These are phyloP conservation scores for Zaprionus tsacasi DNA, from an alignment of 1,140 invertebrate species.

Conservation along the genomic window DNA sequence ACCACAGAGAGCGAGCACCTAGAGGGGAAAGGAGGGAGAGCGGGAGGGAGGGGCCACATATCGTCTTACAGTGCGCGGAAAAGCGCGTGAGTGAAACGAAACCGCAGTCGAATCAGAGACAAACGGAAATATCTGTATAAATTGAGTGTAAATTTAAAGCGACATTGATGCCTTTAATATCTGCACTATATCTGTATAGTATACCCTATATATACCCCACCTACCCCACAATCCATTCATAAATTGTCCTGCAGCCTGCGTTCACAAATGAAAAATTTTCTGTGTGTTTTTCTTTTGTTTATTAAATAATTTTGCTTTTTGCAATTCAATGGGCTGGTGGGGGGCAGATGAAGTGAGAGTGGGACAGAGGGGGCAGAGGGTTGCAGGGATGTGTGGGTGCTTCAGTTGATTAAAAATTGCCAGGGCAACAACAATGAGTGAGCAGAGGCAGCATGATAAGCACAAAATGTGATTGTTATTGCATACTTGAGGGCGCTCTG, in stretches of 20 bases:
- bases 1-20: neutral
- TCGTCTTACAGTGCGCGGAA: neutral
- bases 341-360: neutral
- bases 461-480: constrained; percentile 69
- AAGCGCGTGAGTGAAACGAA: too few relatives aligned
- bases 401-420: constrained; percentile 52
- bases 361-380: neutral
- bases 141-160: too few relatives aligned
- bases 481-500: constrained; percentile 47
- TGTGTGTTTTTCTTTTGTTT: constrained; percentile 4
- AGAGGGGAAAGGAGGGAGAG: neutral
- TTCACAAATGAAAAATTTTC: neutral
- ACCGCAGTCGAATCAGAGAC: too few relatives aligned
- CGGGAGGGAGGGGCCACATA: neutral
- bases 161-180: too few relatives aligned
- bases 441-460: constrained; percentile 33
- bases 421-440: constrained; percentile 32
- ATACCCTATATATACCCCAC: neutral
- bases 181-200: too few relatives aligned
- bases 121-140: too few relatives aligned
- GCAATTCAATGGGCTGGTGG: neutral
- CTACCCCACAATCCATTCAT: neutral
- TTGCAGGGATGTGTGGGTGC: constrained; percentile 5
- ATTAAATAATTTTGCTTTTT: constrained; percentile 14
- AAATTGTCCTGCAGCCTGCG: neutral